Conservation (phyloP, 2,113 vertebrate genomes). For the Pelobates fuscus region DNA sequence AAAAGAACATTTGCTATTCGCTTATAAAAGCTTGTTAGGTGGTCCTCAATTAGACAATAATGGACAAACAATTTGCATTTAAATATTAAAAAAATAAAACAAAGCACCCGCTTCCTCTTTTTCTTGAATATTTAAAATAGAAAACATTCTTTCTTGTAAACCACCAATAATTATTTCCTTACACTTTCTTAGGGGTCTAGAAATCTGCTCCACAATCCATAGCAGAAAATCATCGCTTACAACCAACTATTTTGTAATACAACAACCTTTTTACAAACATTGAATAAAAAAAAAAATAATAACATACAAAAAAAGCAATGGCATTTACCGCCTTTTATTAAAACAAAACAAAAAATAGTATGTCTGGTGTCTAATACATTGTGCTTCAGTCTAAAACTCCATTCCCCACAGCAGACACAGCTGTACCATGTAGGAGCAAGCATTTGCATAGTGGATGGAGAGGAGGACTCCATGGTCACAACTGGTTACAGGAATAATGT, state of each 20-base stretch:
- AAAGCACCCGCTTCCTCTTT: slow-evolving; percentile 18
- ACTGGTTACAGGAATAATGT: too few relatives aligned
- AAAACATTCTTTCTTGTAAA: slow-evolving; percentile 40
- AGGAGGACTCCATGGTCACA: too few relatives aligned
- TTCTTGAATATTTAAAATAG: slow-evolving; percentile 19
- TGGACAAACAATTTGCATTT: not conserved
- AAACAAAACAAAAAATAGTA: too few relatives aligned
- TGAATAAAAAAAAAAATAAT: too few relatives aligned
- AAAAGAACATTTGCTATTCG: not conserved
- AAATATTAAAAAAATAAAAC: slow-evolving; percentile 11
- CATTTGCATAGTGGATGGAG: too few relatives aligned
- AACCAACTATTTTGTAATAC: not conserved
- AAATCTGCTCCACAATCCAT: slow-evolving; percentile 15
- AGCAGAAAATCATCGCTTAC: not conserved
- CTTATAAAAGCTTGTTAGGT: slow-evolving; percentile 21
- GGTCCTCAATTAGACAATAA: slow-evolving; percentile 20
- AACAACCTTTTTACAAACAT: not conserved
- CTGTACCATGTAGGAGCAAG: too few relatives aligned
- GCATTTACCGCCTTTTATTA: too few relatives aligned
- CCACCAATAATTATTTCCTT: slow-evolving; percentile 7
- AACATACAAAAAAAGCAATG: too few relatives aligned
- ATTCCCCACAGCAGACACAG: too few relatives aligned
- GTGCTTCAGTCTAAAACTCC: too few relatives aligned
- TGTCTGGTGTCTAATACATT: too few relatives aligned
- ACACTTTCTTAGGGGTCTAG: not conserved